These are phyloP conservation scores for Amorpha juglandis DNA, from an alignment of 2,888 invertebrate genomes.

Conservation along the genomic window DNA sequence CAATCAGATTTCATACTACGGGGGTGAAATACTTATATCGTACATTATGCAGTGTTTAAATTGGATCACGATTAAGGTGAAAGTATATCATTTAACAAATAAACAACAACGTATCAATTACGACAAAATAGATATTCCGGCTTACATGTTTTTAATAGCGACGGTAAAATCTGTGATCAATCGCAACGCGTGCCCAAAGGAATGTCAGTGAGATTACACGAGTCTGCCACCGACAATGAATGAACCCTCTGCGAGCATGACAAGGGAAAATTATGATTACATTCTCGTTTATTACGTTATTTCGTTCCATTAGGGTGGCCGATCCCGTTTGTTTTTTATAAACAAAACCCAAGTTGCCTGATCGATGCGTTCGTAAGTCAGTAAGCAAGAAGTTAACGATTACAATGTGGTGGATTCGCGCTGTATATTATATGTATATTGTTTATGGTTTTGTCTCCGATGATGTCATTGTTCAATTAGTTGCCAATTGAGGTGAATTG, in stretches of 20 bases:
- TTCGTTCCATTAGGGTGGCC: conserved; percentile 52
- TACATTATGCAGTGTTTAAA: too few relatives aligned
- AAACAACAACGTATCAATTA: too few relatives aligned
- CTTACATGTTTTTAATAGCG: conserved; percentile 40
- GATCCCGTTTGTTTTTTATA: conserved; percentile 16
- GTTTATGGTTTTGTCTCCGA: background rate
- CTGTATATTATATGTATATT: background rate
- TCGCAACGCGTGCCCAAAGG: conserved; percentile 61
- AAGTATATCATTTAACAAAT: too few relatives aligned
- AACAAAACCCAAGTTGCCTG: conserved; percentile 9
- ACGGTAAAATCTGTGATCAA: conserved; percentile 65
- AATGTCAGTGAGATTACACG: conserved; percentile 59
- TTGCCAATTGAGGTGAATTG: background rate
- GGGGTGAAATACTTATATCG: too few relatives aligned
- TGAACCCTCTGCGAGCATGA: conserved; percentile 41
- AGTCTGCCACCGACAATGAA: conserved; percentile 34
- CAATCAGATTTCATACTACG: too few relatives aligned
- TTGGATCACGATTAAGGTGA: too few relatives aligned
- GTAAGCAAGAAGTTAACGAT: conserved; percentile 8
- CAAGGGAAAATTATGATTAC: conserved; percentile 61
- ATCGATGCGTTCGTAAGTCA: conserved; percentile 15
- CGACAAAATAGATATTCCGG: background rate
- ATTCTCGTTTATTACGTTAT: conserved; percentile 68
- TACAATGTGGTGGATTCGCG: conserved; percentile 4
- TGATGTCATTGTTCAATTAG: background rate